Evolutionary conservation across 2,113 vertebrate species (phyloP).

Genomic region (Atractosteus spatula): DNA sequence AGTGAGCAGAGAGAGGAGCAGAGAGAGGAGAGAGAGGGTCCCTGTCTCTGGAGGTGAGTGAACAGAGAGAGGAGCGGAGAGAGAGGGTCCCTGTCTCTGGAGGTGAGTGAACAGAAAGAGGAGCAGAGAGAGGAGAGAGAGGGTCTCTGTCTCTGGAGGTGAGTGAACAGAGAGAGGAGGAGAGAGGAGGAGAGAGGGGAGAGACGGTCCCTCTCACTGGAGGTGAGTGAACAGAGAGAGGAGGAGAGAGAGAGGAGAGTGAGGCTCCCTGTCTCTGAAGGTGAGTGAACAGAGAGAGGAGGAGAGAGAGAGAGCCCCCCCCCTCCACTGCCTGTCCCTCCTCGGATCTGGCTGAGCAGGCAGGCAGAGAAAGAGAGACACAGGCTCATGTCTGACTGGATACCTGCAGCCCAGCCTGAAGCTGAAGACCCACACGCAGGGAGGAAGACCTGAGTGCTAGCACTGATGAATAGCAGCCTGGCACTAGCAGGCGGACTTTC

Average conservation of each 20-base stretch:
- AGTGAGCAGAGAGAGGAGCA: conserved; percentile 30
- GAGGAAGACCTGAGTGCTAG: too few species aligned
- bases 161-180: neutral
- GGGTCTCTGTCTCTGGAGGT: neutral
- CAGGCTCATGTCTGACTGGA: too few species aligned
- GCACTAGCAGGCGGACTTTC: too few species aligned
- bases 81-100: neutral
- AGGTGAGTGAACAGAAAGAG: neutral
- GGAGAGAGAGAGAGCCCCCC: too few species aligned
- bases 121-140: neutral
- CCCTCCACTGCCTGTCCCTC: too few species aligned
- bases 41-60: neutral
- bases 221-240: neutral
- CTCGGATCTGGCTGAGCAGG: too few species aligned
- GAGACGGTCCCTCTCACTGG: neutral
- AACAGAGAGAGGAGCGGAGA: neutral
- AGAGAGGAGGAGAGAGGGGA: neutral
- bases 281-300: too few species aligned
- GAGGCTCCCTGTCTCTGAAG: too few species aligned
- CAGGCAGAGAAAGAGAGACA: too few species aligned
- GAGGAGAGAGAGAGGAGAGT: conserved; percentile 43
- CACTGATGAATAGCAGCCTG: too few species aligned
- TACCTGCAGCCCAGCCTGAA: too few species aligned
- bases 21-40: conserved; percentile 17
- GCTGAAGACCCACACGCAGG: too few species aligned